These are phyloP conservation scores for Teleogryllus oceanicus DNA, from an alignment of 2,888 invertebrate species.

Conservation along the genomic window DNA sequence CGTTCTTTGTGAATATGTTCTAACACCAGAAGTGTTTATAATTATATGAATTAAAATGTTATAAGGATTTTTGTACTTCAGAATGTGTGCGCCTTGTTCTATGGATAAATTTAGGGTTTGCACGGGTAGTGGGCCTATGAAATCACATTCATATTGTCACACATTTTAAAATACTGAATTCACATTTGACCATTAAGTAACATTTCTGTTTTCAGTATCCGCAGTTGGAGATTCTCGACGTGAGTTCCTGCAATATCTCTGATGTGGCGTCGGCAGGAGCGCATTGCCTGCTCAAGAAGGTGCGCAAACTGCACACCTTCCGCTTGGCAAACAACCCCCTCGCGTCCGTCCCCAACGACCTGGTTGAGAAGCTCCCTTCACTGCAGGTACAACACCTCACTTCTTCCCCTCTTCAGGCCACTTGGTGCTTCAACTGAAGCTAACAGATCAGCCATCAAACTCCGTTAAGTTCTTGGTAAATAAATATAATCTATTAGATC, in stretches of 20 bases:
- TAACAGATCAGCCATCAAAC: too few species aligned
- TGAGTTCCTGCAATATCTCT: not conserved
- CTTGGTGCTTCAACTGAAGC: too few species aligned
- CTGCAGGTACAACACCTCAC: not conserved
- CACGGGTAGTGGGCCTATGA: too few species aligned
- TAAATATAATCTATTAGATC: too few species aligned
- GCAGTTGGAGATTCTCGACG: not conserved
- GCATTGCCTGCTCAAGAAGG: not conserved
- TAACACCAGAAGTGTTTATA: too few species aligned
- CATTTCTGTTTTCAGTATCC: not conserved
- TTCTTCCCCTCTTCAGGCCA: too few species aligned
- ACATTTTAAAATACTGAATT: too few species aligned
- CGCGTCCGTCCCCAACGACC: not conserved
- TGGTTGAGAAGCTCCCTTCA: not conserved
- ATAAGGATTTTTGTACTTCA: not conserved
- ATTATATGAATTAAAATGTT: too few species aligned
- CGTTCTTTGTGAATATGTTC: too few species aligned
- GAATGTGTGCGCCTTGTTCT: not conserved
- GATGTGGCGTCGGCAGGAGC: not conserved
- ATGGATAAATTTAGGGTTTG: not conserved
- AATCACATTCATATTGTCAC: too few species aligned
- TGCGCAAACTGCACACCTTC: not conserved
- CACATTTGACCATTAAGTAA: too few species aligned
- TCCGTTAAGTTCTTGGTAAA: too few species aligned
- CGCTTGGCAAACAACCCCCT: not conserved